phyloP scores from a whole-genome alignment of 1,140 invertebrate genomes.

The Apis florea region DNA sequence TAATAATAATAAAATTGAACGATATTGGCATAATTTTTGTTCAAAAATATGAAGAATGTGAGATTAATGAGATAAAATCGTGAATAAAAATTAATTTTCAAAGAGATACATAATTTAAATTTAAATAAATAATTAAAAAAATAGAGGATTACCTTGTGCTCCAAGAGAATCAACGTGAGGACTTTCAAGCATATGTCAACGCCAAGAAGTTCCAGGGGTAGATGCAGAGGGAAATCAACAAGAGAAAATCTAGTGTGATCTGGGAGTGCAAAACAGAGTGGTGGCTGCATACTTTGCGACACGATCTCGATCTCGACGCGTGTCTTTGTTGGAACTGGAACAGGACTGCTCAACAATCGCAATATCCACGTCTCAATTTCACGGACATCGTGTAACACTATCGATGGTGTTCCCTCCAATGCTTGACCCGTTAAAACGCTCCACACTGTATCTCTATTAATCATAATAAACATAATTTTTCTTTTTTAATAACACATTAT shows the following conservation, averaged over 20 bases:
- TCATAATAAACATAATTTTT: constrained; percentile 33
- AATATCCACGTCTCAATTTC: constrained; percentile 99
- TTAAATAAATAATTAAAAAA: too few relatives aligned
- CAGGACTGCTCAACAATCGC: constrained; percentile 95
- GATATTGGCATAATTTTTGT: too few relatives aligned
- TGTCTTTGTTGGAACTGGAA: constrained; percentile 98
- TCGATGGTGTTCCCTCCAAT: constrained; percentile 89
- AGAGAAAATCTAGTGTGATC: constrained; percentile 98
- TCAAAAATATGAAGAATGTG: not conserved
- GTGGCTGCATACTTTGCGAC: constrained; percentile 91
- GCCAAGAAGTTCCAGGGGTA: constrained; percentile 97
- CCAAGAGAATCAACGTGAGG: constrained; percentile 96
- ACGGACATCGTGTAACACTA: constrained; percentile 96
- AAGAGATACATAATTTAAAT: not conserved
- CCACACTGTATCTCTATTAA: constrained; percentile 94
- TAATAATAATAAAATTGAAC: too few relatives aligned
- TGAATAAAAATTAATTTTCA: not conserved
- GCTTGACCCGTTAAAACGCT: constrained; percentile 89
- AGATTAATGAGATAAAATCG: not conserved
- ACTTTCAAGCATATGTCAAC: constrained; percentile 98
- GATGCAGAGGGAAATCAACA: constrained; percentile 98
- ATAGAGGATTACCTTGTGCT: constrained; percentile 92
- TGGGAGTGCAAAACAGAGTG: constrained; percentile 96
- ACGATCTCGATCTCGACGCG: constrained; percentile 96
- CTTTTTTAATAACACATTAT: not conserved